Base-by-base conservation (phyloP, 2,888 invertebrate genomes). In the Pyrocoelia pectoralis region DNA sequence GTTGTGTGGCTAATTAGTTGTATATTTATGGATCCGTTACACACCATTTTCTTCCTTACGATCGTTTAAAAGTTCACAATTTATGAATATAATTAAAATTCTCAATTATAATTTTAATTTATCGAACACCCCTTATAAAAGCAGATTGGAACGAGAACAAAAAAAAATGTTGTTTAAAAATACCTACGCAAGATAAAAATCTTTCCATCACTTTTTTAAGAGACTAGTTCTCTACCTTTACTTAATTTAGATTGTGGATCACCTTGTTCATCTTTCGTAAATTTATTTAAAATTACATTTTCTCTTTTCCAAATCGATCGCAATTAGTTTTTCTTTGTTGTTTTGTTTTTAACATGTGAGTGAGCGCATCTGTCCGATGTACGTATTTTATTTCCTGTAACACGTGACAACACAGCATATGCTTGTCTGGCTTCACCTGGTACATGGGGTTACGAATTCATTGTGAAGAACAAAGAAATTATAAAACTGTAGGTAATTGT, bases 341-440 rank as follows among this genome's bases (percentile, higher is more conserved):
- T 56, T 61, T 64, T 63, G 57, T 61, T 66, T 66, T 68, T 69
- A 62, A 62, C 68, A 52, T 58, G 53, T 62, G 65, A 54, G 52
- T 69, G 66, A 61, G 55, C 69, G 67, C 70, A 70, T 69, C 69
- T 70, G 70, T 66, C 70, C 68, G 68, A 2, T 2, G 24, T 24
- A 63, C 69, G 59, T 70, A 57, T 63, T 66, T 66, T 55, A 66
- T 58, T 72, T 72, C 70, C 72, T 72, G 70, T 68, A 67, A 41
- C 61, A 24, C 52, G n/a, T 40, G 65, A 61, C 65, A 65, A 65
- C 65, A 18, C 6, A 19, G 65, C 56, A 51, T 48, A 65, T 56
- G 63, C 59, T 66, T 61, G 63, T 67, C 62, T 65, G 59, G 63
- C 67, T 66, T 65, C 65, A 68, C 68, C 69, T 68, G 69, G 69